These are phyloP conservation scores for Temnopleurus reevesii DNA, from an alignment of 53 echinoderm and acorn worm genomes.

Conservation along the genomic window DNA sequence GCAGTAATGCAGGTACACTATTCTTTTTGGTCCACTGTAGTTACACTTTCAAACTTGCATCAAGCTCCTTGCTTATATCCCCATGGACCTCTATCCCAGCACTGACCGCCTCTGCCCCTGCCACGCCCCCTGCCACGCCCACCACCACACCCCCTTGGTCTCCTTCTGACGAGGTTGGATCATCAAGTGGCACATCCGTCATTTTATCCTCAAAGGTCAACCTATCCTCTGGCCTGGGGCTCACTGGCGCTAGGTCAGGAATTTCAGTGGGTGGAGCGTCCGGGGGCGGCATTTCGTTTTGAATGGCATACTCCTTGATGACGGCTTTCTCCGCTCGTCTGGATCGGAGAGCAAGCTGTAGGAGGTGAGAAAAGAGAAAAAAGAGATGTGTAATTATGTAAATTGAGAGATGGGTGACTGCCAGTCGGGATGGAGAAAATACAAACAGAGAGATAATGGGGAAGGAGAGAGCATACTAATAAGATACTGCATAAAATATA, in stretches of 20 bases:
- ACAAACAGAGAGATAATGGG: neutral
- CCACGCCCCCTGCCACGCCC: neutral
- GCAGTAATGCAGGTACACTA: too few relatives aligned
- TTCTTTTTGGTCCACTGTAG: too few relatives aligned
- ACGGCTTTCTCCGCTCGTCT: constrained; percentile 26
- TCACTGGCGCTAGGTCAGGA: neutral
- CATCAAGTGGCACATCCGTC: neutral
- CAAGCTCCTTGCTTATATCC: too few relatives aligned
- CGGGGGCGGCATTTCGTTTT: neutral
- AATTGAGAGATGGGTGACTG: neutral
- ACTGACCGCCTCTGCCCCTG: too few relatives aligned
- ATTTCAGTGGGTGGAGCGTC: constrained; percentile 27
- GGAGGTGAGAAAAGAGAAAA: neutral
- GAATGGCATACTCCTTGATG: constrained; percentile 42
- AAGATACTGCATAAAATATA: too few relatives aligned
- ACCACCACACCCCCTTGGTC: neutral
- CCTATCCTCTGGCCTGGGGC: neutral
- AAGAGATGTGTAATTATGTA: too few relatives aligned
- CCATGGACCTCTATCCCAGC: too few relatives aligned
- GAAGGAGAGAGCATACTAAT: neutral
- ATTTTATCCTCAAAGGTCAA: too few relatives aligned
- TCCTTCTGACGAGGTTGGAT: neutral
- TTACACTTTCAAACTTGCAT: too few relatives aligned
- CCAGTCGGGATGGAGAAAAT: too few relatives aligned
- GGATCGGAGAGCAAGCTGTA: constrained; percentile 22